Conservation (phyloP, 2,888 invertebrate species). For the Ctenicera cuprea region DNA sequence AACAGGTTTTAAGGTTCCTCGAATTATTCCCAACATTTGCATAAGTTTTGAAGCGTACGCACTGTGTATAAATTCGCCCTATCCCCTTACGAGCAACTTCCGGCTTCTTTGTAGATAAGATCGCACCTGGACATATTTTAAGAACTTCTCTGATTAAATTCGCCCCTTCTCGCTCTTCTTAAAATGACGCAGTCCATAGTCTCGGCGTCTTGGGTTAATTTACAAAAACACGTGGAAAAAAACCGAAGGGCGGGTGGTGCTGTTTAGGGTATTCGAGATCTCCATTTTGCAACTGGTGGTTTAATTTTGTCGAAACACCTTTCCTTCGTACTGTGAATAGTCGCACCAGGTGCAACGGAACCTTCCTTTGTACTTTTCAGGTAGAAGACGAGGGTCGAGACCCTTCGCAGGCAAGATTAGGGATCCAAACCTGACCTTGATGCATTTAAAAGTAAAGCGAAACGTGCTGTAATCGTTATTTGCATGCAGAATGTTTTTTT, state of each 20-base stretch:
- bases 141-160: slow-evolving; percentile 28
- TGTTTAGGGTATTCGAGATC: background rate
- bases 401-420: slow-evolving; percentile 3
- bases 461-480: background rate
- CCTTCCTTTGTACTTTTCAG: slow-evolving; percentile 23
- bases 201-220: too few relatives aligned
- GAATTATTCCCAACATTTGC: slow-evolving; percentile 14
- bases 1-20: slow-evolving; percentile 2
- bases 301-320: slow-evolving; percentile 17
- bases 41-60: too few relatives aligned
- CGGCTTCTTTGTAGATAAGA: slow-evolving; percentile 35
- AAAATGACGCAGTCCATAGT: background rate
- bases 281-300: slow-evolving; percentile 30
- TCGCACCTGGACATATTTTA: slow-evolving; percentile 29
- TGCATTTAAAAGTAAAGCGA: background rate
- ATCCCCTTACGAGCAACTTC: slow-evolving; percentile 28
- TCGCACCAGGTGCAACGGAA: slow-evolving; percentile 29
- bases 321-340: slow-evolving; percentile 11
- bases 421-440: slow-evolving; percentile 18
- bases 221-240: slow-evolving; percentile 4
- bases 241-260: background rate
- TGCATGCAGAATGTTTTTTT: background rate
- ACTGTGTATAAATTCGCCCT: slow-evolving; percentile 14
- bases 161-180: too few relatives aligned
- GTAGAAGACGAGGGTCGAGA: slow-evolving; percentile 16